phyloP scores from a whole-genome alignment of 1,140 invertebrate species.

The Acromyrmex charruanus region DNA sequence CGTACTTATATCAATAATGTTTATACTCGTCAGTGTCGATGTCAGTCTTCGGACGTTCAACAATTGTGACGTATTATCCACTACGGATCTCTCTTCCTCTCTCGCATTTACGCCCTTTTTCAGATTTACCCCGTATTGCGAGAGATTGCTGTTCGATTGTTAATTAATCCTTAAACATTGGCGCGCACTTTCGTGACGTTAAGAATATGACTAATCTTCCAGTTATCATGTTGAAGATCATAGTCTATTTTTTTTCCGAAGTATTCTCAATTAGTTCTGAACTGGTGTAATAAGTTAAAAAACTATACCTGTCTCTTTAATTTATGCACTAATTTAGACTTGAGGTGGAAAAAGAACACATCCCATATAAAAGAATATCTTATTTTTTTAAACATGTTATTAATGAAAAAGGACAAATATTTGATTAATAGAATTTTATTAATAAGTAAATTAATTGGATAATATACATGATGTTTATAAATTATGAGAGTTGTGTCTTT shows the following conservation, averaged over 20 bases:
- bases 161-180: conserved; percentile 41
- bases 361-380: background rate
- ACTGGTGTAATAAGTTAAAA: too few species aligned
- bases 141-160: conserved; percentile 10
- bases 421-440: background rate
- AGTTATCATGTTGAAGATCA: background rate
- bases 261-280: too few species aligned
- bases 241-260: too few species aligned
- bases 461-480: background rate
- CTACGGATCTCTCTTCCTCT: conserved; percentile 21
- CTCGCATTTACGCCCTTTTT: conserved; percentile 8
- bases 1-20: conserved; percentile 79
- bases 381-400: background rate
- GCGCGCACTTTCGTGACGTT: background rate
- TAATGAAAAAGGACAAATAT: background rate
- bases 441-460: background rate
- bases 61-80: conserved; percentile 24
- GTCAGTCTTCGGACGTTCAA: conserved; percentile 40
- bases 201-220: background rate
- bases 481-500: background rate
- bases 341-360: too few species aligned
- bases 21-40: conserved; percentile 60
- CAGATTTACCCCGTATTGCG: conserved; percentile 2
- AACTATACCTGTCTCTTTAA: too few species aligned
- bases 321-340: too few species aligned